Evolutionary conservation across 2,888 invertebrate genomes (phyloP).

Genomic region (Acanthosoma haemorrhoidale): DNA sequence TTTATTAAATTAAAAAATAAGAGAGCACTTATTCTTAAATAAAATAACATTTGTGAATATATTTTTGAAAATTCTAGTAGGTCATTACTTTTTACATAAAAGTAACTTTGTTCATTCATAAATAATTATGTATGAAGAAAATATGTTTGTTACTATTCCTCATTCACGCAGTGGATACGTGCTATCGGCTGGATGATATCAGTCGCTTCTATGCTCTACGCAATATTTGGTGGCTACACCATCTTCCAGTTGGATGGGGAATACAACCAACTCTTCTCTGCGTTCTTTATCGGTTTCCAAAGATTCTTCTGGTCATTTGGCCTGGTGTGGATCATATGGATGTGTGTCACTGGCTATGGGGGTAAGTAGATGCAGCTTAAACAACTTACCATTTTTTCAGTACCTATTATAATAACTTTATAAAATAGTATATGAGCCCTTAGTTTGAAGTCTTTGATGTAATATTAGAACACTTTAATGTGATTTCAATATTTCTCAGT

Average conservation of each 20-base stretch:
- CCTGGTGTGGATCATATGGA: slow-evolving; percentile 52
- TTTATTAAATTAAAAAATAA: too few relatives aligned
- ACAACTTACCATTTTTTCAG: background rate
- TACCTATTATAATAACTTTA: background rate
- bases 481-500: too few relatives aligned
- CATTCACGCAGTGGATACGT: background rate
- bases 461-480: background rate
- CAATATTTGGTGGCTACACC: slow-evolving; percentile 43
- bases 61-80: too few relatives aligned
- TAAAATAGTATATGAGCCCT: too few relatives aligned
- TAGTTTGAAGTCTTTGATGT: background rate
- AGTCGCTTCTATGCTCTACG: slow-evolving; percentile 39
- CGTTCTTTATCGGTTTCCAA: slow-evolving; percentile 48
- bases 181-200: slow-evolving; percentile 37
- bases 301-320: slow-evolving; percentile 50
- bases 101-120: too few relatives aligned
- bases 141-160: background rate
- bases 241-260: slow-evolving; percentile 44
- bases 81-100: too few relatives aligned
- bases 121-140: too few relatives aligned
- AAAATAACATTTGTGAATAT: too few relatives aligned
- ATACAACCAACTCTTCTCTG: slow-evolving; percentile 45
- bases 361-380: slow-evolving; percentile 44
- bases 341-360: slow-evolving; percentile 51
- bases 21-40: too few relatives aligned